Percentiles rank a stretch among this genome's conserved stretches.
Evolutionary conservation across 1,140 invertebrate genomes (phyloP).

Genomic region (Pseudoatta argentina): DNA sequence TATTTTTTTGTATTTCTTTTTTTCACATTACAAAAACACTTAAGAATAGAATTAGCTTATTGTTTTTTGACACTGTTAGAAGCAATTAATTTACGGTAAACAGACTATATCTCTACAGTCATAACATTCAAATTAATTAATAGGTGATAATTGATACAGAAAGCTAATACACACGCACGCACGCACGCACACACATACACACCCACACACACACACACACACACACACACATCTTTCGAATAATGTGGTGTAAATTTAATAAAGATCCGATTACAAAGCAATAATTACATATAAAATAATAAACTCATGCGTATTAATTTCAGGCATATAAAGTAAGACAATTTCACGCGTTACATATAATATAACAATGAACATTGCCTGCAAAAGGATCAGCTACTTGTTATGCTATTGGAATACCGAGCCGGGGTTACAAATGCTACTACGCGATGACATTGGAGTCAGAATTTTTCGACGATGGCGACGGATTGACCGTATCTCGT

Average conservation of each 20-base stretch:
- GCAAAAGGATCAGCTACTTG: slow-evolving; percentile 39
- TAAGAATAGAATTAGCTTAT: background rate
- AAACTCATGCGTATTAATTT: slow-evolving; percentile 18
- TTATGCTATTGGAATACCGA: slow-evolving; percentile 63
- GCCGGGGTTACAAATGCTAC: slow-evolving; percentile 60
- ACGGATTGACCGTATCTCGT: slow-evolving; percentile 25
- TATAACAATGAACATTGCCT: slow-evolving; percentile 49
- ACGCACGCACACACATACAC: background rate
- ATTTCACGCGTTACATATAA: slow-evolving; percentile 32
- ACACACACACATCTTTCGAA: background rate
- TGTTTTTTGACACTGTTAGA: background rate
- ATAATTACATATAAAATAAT: background rate
- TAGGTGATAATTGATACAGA: background rate
- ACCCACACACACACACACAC: background rate
- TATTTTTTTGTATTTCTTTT: background rate
- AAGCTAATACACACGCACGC: background rate
- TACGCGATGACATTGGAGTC: slow-evolving; percentile 15
- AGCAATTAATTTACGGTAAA: background rate
- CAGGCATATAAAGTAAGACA: slow-evolving; percentile 43
- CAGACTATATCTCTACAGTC: background rate
- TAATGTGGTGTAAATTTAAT: background rate
- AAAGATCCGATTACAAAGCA: background rate
- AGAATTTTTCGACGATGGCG: slow-evolving; percentile 65
- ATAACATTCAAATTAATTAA: background rate
- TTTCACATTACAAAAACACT: background rate